These are phyloP conservation scores for Patagioenas fasciata DNA, from an alignment of 2,113 vertebrate genomes.

Conservation along the genomic window DNA sequence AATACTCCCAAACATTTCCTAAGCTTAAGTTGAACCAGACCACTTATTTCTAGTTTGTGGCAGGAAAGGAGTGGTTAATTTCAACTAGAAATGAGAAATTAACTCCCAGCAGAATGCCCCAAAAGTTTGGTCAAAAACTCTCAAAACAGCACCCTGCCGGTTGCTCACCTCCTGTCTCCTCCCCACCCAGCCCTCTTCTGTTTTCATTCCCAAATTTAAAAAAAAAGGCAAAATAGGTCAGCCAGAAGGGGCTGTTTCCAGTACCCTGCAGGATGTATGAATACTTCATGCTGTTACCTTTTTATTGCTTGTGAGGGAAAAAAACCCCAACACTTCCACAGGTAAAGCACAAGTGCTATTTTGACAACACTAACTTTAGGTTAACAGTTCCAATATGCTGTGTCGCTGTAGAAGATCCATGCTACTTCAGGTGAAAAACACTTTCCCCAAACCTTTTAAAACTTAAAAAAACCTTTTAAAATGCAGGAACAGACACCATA, in stretches of 20 bases:
- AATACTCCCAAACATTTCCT: neutral
- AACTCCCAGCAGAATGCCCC: neutral
- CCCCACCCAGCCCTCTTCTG: neutral
- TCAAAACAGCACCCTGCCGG: neutral
- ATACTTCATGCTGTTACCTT: neutral
- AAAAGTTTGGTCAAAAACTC: neutral
- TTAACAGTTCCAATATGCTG: neutral
- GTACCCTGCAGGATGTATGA: neutral
- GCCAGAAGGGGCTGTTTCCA: neutral
- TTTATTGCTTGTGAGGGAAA: neutral
- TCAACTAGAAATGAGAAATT: neutral
- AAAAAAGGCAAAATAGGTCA: neutral
- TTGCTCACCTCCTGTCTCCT: neutral
- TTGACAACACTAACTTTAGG: neutral
- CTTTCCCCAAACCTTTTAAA: neutral
- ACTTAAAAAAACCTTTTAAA: neutral
- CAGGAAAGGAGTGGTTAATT: neutral
- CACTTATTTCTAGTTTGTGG: neutral
- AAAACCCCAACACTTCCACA: neutral
- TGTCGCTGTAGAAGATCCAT: neutral
- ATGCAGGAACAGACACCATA: neutral
- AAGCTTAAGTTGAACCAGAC: neutral
- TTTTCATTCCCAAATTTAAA: neutral
- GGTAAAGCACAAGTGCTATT: neutral
- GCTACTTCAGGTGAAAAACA: neutral